These are phyloP conservation scores for Hylaeus anthracinus DNA, from an alignment of 1,140 invertebrate species.

Conservation along the genomic window DNA sequence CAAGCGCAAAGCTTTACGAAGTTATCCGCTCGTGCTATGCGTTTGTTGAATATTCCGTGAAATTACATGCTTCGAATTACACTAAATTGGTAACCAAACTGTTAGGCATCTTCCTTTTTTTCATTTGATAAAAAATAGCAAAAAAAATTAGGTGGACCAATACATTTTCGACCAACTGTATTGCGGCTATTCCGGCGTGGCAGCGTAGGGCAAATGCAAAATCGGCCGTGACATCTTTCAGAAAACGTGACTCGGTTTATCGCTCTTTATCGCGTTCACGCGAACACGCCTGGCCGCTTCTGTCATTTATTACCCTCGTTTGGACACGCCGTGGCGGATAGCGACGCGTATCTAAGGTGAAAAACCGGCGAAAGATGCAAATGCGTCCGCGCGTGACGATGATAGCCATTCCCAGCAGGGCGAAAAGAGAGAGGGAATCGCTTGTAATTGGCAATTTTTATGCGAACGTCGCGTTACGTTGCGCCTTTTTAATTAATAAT, in stretches of 20 bases:
- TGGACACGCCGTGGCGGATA: background rate
- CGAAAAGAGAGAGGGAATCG: no score
- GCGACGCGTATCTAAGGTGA: conserved; percentile 1
- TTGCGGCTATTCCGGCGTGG: background rate
- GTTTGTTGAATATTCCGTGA: no score
- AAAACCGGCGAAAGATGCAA: conserved; percentile 8
- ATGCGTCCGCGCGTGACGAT: background rate
- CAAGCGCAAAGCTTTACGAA: no score
- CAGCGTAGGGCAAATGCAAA: background rate
- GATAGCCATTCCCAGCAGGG: background rate
- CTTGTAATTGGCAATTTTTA: background rate
- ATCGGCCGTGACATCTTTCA: background rate
- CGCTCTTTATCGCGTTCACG: background rate
- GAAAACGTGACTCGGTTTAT: background rate
- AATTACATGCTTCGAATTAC: no score
- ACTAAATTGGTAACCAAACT: no score
- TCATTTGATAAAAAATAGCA: no score
- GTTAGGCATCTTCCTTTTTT: no score
- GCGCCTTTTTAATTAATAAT: conserved; percentile 4
- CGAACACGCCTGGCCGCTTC: background rate
- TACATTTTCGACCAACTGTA: background rate
- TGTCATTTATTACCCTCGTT: background rate
- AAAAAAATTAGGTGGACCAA: no score
- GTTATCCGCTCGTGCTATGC: no score
- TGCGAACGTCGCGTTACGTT: background rate